Evolutionary conservation across 23 tunicate species (phyloP), one percentile per base, ranked within the genome.

Genomic region (Halocynthia roretzi): DNA sequence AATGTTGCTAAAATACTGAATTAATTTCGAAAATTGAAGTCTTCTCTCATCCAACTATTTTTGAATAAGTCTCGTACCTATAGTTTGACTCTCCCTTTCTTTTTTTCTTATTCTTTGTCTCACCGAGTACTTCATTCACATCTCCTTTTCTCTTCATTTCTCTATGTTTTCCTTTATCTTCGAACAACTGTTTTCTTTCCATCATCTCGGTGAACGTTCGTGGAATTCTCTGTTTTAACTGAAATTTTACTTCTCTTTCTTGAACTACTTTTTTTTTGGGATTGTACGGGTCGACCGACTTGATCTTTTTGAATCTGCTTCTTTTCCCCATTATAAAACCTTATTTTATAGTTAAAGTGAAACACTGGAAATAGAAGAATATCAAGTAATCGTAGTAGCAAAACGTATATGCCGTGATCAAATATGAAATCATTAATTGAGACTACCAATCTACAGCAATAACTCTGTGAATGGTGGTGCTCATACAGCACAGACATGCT

Each of bases 151-250:
- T 12, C 31, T 74, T 12, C 22, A 0, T 4, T 54, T 74, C 78
- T 54, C 5, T 53, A 14, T 54, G 6, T 8, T 0, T 8, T 18
- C 44, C 44, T 31, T 31, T 31, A 31, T 31, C 4, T 31, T 31
- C 44, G 44, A 31, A 31, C 44, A 31, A 31, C 44, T 31, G 44
- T 64, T 74, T 74, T 48, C 20, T 20, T 10, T 74, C 62, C 78
- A 74, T 74, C 78, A 74, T 74, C 56, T 74, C 78, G 8, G 78
- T 54, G 10, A 74, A 74, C 63, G 55, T 74, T 48, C 64, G 55
- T 56, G 78, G 78, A 50, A 74, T 15, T 5, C 62, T 53, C 22
- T 74, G 78, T 54, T 53, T 74, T 53, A 52, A 4, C 44, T 31
- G 44, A 31, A 31, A 31, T 40, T 15, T 65, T 9, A 65, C 70